Evolutionary conservation across 2,797 vertebrate species (phyloP).

Genomic region (Betta splendens): DNA sequence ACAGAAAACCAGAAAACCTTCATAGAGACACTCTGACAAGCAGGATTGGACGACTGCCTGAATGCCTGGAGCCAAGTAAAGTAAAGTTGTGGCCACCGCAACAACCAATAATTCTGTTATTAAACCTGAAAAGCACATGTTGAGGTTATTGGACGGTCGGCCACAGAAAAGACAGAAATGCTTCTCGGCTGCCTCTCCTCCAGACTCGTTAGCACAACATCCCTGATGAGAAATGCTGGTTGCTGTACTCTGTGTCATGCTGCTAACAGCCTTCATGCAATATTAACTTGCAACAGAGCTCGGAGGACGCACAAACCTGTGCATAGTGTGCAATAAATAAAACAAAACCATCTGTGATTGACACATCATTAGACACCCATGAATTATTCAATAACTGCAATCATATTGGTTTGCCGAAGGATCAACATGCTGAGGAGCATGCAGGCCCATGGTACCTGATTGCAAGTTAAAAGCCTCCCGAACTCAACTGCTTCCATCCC

Average conservation of each 20-base stretch:
- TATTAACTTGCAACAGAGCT: constrained; percentile 72
- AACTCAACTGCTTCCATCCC: constrained; percentile 53
- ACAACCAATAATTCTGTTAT: constrained; percentile 25
- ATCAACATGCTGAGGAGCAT: constrained; percentile 69
- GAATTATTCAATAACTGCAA: constrained; percentile 79
- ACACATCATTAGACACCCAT: constrained; percentile 78
- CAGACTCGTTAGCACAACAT: constrained; percentile 54
- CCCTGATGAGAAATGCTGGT: constrained; percentile 49
- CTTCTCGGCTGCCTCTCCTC: constrained; percentile 35
- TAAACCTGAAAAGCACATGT: constrained; percentile 30
- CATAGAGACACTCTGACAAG: constrained; percentile 2
- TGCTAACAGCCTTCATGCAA: constrained; percentile 72
- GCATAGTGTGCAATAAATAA: constrained; percentile 72
- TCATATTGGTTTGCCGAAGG: constrained; percentile 71
- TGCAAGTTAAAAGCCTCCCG: constrained; percentile 72
- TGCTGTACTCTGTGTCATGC: constrained; percentile 59
- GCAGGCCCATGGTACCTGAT: constrained; percentile 70
- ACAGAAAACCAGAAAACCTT: constrained; percentile 30
- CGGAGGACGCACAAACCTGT: constrained; percentile 63
- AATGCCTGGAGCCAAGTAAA: too few relatives aligned
- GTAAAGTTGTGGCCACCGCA: constrained; percentile 18
- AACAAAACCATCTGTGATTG: constrained; percentile 77
- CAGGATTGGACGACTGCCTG: not conserved
- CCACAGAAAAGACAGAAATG: constrained; percentile 10
- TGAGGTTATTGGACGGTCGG: constrained; percentile 33